Percentiles rank a stretch among this genome's conserved stretches.
phyloP scores from a whole-genome alignment of 1,140 invertebrate species.

The Chymomyza costata region DNA sequence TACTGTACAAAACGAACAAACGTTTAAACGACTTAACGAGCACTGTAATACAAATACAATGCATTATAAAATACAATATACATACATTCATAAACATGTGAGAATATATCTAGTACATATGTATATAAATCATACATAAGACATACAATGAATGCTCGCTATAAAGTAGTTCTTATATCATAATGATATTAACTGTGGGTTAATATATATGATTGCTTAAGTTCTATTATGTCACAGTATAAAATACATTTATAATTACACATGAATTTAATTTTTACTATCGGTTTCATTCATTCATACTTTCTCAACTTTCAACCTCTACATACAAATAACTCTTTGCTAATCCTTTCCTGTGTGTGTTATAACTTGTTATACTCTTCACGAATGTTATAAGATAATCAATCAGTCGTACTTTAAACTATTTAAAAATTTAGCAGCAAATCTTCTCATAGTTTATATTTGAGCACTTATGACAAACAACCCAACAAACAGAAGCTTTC shows the following conservation, averaged over 20 bases:
- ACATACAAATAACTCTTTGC: no score
- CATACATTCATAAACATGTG: slow-evolving; percentile 3
- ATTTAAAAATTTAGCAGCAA: neutral
- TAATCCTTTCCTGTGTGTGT: neutral
- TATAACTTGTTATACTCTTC: no score
- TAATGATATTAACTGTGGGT: no score
- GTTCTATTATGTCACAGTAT: slow-evolving; percentile 23
- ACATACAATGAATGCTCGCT: neutral
- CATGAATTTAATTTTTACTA: slow-evolving; percentile 4
- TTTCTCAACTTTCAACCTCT: neutral
- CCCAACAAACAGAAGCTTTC: no score
- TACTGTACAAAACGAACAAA: no score
- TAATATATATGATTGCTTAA: slow-evolving; percentile 3
- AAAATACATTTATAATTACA: slow-evolving; percentile 22
- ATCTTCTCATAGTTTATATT: no score
- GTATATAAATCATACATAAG: slow-evolving; percentile 3
- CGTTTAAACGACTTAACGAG: slow-evolving; percentile 30
- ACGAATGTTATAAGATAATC: no score
- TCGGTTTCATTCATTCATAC: neutral
- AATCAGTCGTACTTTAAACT: no score
- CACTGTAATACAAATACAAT: slow-evolving; percentile 30
- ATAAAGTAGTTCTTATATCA: no score
- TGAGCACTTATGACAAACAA: no score
- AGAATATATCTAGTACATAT: slow-evolving; percentile 7
- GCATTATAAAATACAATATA: slow-evolving; percentile 8